Base-by-base conservation (phyloP, 2,797 vertebrate genomes). In the Xenentodon cancila region DNA sequence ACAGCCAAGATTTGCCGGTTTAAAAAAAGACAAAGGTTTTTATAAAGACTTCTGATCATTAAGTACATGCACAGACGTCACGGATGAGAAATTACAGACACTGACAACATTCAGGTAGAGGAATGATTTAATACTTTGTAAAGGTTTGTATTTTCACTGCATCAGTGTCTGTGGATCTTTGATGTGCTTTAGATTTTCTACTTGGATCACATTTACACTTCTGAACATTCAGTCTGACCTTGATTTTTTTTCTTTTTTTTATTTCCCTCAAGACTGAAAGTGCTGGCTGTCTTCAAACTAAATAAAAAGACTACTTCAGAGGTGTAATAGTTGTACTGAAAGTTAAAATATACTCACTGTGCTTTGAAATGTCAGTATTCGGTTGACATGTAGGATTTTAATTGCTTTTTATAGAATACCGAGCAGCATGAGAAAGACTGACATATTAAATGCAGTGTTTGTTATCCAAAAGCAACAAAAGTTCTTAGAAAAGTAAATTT, bases 401-500 rank as follows among this genome's bases (percentile, higher is more conserved):
- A 47, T 61, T 19, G 0, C 47, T 21, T 62, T 44, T 18, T 18
- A 50, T 32, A 11, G 25, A 8, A 57, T 20, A 22, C 20, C 54
- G 22, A 3, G 54, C 64, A 61, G 51, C 45, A 57, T 44, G 44
- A 30, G 42, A 55, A 49, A 34, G 32, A 34, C 32, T 9, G 32
- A 34, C 9, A 6, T 34, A 34, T 25, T 25, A 25, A 25, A 61
- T 2, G 44, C 52, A 9, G 22, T 15, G 32, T 4, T 48, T 6
- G 27, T 51, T 62, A 84, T 20, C 51, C 64, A 57, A 62, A 64
- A 66, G 40, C 73, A 76, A 27, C 58, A 19, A 19, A 12, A 45
- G 61, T 80, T 84, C 48, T 75, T 91, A 88, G 19, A 92, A 93
- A 94, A 89, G 85, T 89, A 90, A 76, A 88, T 93, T 92, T 92